These are phyloP conservation scores for Syrphus vitripennis DNA, from an alignment of 2,888 invertebrate genomes.

Conservation along the genomic window DNA sequence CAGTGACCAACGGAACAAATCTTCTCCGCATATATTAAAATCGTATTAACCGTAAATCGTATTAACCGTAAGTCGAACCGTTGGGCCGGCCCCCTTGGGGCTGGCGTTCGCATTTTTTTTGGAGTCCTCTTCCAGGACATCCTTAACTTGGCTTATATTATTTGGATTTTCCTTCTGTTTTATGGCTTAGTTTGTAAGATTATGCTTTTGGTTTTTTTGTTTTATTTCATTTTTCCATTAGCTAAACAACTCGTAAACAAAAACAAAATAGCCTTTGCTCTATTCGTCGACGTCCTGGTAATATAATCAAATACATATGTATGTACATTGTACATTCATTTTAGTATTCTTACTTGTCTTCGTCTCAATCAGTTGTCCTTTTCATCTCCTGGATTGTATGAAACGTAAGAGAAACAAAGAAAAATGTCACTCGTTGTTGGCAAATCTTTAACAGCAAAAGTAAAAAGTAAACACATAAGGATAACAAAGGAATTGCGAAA, in stretches of 20 bases:
- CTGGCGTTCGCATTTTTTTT: too few relatives aligned
- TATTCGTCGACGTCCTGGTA: slow-evolving; percentile 26
- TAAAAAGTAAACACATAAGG: slow-evolving; percentile 18
- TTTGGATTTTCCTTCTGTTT: slow-evolving; percentile 31
- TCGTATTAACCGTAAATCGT: too few relatives aligned
- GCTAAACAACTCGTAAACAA: slow-evolving; percentile 41
- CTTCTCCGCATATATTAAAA: too few relatives aligned
- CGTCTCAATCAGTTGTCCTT: slow-evolving; percentile 49
- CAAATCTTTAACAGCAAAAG: not conserved
- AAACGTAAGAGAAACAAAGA: slow-evolving; percentile 9
- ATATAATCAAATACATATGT: slow-evolving; percentile 66
- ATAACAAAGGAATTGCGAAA: slow-evolving; percentile 67
- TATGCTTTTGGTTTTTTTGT: slow-evolving; percentile 42
- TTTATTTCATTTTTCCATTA: slow-evolving; percentile 67
- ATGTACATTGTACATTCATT: too few relatives aligned
- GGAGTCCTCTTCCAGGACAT: too few relatives aligned
- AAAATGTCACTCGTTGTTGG: slow-evolving; percentile 57
- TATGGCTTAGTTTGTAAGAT: slow-evolving; percentile 53
- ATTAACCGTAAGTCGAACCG: too few relatives aligned
- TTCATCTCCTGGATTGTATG: slow-evolving; percentile 4
- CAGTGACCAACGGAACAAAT: too few relatives aligned
- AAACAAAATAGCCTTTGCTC: slow-evolving; percentile 11
- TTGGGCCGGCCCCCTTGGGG: too few relatives aligned
- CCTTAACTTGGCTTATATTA: not conserved
- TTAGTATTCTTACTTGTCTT: slow-evolving; percentile 66